Base-by-base conservation (phyloP, 2,888 invertebrate species). In the Tupiocoris notatus region DNA sequence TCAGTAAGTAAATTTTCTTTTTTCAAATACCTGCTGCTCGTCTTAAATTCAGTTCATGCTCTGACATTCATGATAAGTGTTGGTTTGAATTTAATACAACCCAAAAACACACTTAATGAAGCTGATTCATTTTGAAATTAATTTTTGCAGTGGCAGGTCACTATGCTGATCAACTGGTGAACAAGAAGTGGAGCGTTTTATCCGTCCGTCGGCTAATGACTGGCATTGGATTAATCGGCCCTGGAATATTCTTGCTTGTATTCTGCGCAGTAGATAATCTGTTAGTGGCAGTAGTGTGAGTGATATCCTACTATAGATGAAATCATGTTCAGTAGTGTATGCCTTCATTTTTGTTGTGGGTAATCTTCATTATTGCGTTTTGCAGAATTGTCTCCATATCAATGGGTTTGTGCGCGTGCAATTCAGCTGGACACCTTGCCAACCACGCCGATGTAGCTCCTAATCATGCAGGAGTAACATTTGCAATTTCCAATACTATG, bases 401-500 rank as follows among this genome's bases (percentile, higher is more conserved):
- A 0, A 90, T 92, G 89, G 91, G 91, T 6, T 84, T 91, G 77
- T 90, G 90, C 82, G 91, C 91, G 0, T 90, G 90, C 82, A 92
- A 92, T 82, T 90, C 91, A 54, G 89, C 91, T 16, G 92, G 92
- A 17, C 91, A 92, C 83, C 84, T 92, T 54, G 90, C 90, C 82
- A 92, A 92, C 83, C 92, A 92, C 83, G 90, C 91, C 2, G 92
- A 92, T 82, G 87, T 92, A 23, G 91, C 91, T 0, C 91, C 92
- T 0, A 91, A 91, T 84, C 89, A 91, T 84, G 91, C 92, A 1
- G 92, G 91, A 23, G 88, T 91, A 71, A 91, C 91, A 18, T 92
- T 92, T 83, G 91, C 91, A 25, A 88, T 92, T 79, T 91, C 91
- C 57, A 92, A 92, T 82, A 91, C 91, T 6, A 86, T 92, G 80